Evolutionary conservation across 2,113 vertebrate genomes (phyloP).

Genomic region (Paratilapia polleni): DNA sequence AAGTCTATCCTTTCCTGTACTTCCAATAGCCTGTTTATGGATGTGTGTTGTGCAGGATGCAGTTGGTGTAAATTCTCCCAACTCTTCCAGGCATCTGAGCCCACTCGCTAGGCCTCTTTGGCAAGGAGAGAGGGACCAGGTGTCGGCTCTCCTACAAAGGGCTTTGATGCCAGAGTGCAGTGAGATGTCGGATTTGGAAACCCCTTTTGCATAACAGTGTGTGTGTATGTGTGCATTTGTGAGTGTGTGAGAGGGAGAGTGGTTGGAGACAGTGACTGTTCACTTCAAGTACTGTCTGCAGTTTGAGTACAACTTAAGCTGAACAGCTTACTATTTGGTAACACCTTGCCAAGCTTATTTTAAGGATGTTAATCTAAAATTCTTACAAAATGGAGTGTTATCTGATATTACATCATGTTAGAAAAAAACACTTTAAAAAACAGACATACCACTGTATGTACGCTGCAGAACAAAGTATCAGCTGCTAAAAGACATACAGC

Average conservation of each 20-base stretch:
- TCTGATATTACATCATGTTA: background rate
- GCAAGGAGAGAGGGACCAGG: constrained; percentile 75
- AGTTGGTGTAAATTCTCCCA: constrained; percentile 57
- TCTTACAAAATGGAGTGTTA: background rate
- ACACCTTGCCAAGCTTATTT: background rate
- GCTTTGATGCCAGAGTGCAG: constrained; percentile 71
- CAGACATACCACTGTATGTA: background rate
- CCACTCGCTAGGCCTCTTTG: constrained; percentile 69
- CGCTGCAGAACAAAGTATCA: background rate
- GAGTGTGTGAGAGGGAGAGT: background rate
- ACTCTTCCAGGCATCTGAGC: constrained; percentile 70
- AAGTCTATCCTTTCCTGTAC: constrained; percentile 33
- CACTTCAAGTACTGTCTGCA: constrained; percentile 15
- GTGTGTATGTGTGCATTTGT: background rate
- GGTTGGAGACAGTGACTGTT: background rate
- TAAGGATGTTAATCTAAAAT: constrained; percentile 12
- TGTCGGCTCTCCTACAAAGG: constrained; percentile 65
- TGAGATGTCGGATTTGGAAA: constrained; percentile 60
- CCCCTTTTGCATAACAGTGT: constrained; percentile 54
- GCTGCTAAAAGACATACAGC: background rate
- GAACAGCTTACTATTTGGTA: constrained; percentile 12
- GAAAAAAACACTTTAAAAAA: background rate
- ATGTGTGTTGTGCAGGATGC: constrained; percentile 51
- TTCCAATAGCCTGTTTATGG: constrained; percentile 27
- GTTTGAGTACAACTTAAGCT: constrained; percentile 14